phyloP scores from a whole-genome alignment of 2,888 invertebrate species.

The Xylota sylvarum region DNA sequence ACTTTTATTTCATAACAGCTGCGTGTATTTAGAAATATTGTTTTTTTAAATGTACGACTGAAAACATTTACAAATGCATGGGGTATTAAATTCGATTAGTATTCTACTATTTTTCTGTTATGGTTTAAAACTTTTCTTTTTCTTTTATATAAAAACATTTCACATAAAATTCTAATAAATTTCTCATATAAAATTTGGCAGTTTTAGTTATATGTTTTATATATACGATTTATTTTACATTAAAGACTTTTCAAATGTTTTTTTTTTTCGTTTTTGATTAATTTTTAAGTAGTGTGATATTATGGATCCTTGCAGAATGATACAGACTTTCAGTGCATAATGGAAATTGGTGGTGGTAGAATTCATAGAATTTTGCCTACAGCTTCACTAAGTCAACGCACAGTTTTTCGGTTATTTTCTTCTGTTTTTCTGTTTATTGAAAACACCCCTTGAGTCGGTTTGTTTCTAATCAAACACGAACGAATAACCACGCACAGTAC shows the following conservation, averaged over 20 bases:
- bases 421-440: not conserved
- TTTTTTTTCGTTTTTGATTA: not conserved
- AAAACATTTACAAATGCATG: constrained; percentile 68
- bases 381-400: too few species aligned
- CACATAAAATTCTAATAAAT: constrained; percentile 72
- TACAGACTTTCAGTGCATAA: constrained; percentile 5
- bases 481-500: not conserved
- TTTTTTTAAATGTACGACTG: constrained; percentile 26
- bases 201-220: constrained; percentile 64
- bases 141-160: constrained; percentile 69
- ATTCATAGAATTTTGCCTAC: not conserved
- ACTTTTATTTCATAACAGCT: constrained; percentile 39
- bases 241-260: constrained; percentile 29
- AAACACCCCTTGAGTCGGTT: not conserved
- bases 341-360: not conserved
- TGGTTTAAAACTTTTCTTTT: not conserved
- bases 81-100: constrained; percentile 59
- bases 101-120: constrained; percentile 27
- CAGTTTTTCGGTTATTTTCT: not conserved
- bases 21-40: not conserved
- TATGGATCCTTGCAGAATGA: not conserved
- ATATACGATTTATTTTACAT: constrained; percentile 22
- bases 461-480: not conserved
- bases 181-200: constrained; percentile 74
- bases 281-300: not conserved